These are phyloP conservation scores for Chionis minor DNA, from an alignment of 2,113 vertebrate genomes.

Conservation along the genomic window DNA sequence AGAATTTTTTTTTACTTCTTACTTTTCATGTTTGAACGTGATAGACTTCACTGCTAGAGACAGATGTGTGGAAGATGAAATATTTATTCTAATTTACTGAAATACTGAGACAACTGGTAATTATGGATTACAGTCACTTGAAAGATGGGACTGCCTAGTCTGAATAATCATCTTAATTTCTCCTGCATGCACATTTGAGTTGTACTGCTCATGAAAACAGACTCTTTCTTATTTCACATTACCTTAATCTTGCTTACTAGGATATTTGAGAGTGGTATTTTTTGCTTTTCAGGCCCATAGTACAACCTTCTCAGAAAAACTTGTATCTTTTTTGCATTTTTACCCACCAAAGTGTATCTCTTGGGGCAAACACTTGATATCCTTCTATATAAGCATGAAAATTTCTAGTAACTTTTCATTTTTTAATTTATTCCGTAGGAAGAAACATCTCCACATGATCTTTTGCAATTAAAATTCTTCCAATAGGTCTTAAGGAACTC, in stretches of 20 bases:
- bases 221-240: background rate
- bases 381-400: background rate
- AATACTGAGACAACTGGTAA: background rate
- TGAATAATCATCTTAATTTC: background rate
- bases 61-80: background rate
- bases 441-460: slow-evolving; percentile 47
- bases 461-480: slow-evolving; percentile 70
- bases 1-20: background rate
- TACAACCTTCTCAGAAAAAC: background rate
- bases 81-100: background rate
- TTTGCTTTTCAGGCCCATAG: background rate
- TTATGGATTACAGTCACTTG: background rate
- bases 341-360: background rate
- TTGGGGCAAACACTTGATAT: background rate
- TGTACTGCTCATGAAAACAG: background rate
- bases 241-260: background rate
- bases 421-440: slow-evolving; percentile 3
- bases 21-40: background rate
- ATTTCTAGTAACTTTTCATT: background rate
- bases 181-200: background rate
- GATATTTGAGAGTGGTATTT: background rate
- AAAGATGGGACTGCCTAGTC: background rate
- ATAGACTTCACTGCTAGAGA: background rate
- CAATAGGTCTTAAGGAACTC: slow-evolving; percentile 17
- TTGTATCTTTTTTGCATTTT: background rate